Percentiles rank a stretch among this genome's conserved stretches.
Conservation (phyloP, 2,888 invertebrate genomes). For the Orthosia gothica region DNA sequence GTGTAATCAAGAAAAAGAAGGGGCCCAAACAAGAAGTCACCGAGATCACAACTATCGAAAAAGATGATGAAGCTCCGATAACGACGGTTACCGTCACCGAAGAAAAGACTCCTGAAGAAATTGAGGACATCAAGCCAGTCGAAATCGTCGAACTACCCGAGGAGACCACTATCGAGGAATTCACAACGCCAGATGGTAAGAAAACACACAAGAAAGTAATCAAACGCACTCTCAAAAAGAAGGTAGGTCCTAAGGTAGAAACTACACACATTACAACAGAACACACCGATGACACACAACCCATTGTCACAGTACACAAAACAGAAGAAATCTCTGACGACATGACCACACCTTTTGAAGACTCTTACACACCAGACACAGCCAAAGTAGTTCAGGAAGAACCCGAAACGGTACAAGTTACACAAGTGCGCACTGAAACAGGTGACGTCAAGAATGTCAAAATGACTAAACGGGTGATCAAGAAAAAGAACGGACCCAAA, state of each 20-base stretch:
- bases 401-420: constrained; percentile 66
- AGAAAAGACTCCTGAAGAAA: constrained; percentile 20
- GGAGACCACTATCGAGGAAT: constrained; percentile 59
- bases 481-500: constrained; percentile 61
- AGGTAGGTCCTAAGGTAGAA: constrained; percentile 73
- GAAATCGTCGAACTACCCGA: constrained; percentile 64
- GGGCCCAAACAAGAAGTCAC: constrained; percentile 56
- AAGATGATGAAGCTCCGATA: constrained; percentile 54
- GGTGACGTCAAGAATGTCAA: constrained; percentile 74
- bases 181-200: constrained; percentile 50
- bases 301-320: constrained; percentile 33
- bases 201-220: constrained; percentile 57
- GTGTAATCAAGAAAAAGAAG: constrained; percentile 48
- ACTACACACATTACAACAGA: constrained; percentile 52
- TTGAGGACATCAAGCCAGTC: constrained; percentile 30
- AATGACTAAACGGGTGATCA: constrained; percentile 73
- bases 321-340: constrained; percentile 64
- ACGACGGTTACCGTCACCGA: constrained; percentile 46
- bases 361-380: constrained; percentile 40
- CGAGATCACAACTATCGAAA: constrained; percentile 58
- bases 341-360: constrained; percentile 55
- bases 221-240: constrained; percentile 69
- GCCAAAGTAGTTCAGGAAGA: constrained; percentile 59
- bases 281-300: constrained; percentile 38
- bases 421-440: constrained; percentile 61